Base-by-base conservation (phyloP, 2,888 invertebrate species). In the Holacanthella duospinosa region DNA sequence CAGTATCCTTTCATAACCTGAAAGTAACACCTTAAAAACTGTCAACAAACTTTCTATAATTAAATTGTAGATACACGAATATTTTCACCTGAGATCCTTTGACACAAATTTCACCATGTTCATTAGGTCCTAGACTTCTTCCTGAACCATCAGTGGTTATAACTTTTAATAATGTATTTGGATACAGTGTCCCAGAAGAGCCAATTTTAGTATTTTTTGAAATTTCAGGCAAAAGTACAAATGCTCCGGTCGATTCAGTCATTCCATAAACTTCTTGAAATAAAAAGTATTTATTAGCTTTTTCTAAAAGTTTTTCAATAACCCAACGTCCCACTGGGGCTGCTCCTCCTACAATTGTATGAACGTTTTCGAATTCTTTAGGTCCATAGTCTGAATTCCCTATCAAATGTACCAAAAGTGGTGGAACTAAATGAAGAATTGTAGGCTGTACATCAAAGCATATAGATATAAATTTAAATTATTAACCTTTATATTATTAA, bases 81-180 rank as follows among this genome's bases (percentile, higher is more conserved):
- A n/a, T n/a, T n/a, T n/a, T n/a, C n/a, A n/a, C 79, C 80, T 89
- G 88, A 1, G 89, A 88, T 19, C 89, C 89, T 71, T 82, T 81
- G 24, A 89, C 77, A 70, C 83, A 80, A n/a, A 89, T 77, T 77
- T 90, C 89, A 27, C 91, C 91, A 6, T 83, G 79, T 73, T 84
- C 80, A 72, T 85, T 82, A 0, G 84, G 80, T 0, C 82, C 84
- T 21, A 85, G 76, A 65, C 78, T 74, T 71, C 83, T 81, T 1
- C 84, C 83, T 0, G 80, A 81, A 1, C 60, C 59, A 0, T 77
- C 76, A 0, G 85, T 76, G 64, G 84, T 83, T 0, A 85, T 74
- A 19, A 87, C 74, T 75, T 85, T 85, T 1, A 83, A 85, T 73
- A 84, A 80, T 0, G 88, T 87, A 70, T 85, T 85, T 0, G 86